These are phyloP conservation scores for Carduelis carduelis DNA, from an alignment of 2,797 vertebrate species.

Conservation along the genomic window DNA sequence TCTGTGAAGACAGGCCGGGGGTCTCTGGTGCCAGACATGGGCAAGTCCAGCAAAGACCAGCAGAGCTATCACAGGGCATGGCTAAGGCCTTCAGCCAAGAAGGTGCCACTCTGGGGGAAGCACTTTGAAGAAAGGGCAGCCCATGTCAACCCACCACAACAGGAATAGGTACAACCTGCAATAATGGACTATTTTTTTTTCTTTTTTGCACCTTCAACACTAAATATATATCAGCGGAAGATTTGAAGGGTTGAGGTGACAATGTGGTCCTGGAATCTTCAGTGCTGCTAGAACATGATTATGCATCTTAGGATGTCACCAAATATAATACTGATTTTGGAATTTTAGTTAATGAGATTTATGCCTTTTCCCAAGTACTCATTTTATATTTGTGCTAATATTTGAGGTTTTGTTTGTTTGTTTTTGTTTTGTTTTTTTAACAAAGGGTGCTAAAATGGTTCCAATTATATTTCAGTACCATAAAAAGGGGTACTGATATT, in stretches of 20 bases:
- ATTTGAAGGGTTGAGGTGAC: neutral
- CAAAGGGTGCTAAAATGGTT: neutral
- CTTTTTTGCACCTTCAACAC: neutral
- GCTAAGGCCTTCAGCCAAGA: neutral
- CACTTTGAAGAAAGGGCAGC: neutral
- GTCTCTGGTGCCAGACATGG: neutral
- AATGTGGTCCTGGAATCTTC: neutral
- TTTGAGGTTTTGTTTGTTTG: neutral
- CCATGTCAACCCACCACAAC: neutral
- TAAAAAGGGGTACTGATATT: neutral
- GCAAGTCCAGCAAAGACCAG: neutral
- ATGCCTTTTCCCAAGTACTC: neutral
- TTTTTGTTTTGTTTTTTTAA: neutral
- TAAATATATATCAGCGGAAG: neutral
- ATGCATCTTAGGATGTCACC: neutral
- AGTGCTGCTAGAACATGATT: neutral
- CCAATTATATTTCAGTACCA: neutral
- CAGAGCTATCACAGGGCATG: neutral
- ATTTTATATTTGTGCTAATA: neutral
- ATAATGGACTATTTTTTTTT: no score
- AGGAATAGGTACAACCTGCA: neutral
- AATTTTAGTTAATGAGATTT: neutral
- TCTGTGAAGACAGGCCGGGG: rapidly evolving
- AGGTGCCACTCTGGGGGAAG: rapidly evolving
- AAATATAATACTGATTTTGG: neutral